Evolutionary conservation across 2,888 invertebrate species (phyloP), one percentile per base, ranked within the genome.

Genomic region (Synergus laeviventris): DNA sequence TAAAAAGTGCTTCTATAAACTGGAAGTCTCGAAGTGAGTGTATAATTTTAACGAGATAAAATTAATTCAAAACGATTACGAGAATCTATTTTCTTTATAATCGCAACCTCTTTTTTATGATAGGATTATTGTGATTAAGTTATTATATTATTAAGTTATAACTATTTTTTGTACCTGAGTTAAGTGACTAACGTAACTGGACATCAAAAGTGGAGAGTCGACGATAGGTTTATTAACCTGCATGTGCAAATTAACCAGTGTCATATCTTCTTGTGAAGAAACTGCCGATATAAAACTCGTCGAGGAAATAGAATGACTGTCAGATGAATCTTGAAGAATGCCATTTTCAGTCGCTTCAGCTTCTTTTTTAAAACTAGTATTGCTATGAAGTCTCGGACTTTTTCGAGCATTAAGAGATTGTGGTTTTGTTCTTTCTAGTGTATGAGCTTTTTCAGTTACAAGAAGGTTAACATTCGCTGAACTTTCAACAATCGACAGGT

Each of bases 171-270:
- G 91, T 84, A 95, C 95, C 91, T 98, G 98, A 3, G 97, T 97
- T 87, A 99, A 92, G 91, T 98, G 98, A 85, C 95, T 95, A 89
- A 97, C 94, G 89, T 99, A 99, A 87, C 98, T 98, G 5, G 97
- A 96, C 97, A 99, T 97, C 0, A 99, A 92, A 74, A 99, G 92
- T 0, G 98, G 98, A 0, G 98, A 98, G 87, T 98, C 97, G 8
- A 97, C 95, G 81, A 99, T 98, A 0, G 98, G 96, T 84, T 94
- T 94, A 89, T 97, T 97, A 38, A 97, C 95, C 92, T 99, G 98
- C 94, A 97, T 97, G 87, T 98, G 98, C 18, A 99, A 92, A 91
- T 98, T 98, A 0, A 99, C 97, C 75, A 97, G 91, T 0, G 97
- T 97, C 91, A 97, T 95, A 88, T 97, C 97, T 91, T 98, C 97